Evolutionary conservation across 1,140 invertebrate genomes (phyloP).

Genomic region (Magallana angulata): DNA sequence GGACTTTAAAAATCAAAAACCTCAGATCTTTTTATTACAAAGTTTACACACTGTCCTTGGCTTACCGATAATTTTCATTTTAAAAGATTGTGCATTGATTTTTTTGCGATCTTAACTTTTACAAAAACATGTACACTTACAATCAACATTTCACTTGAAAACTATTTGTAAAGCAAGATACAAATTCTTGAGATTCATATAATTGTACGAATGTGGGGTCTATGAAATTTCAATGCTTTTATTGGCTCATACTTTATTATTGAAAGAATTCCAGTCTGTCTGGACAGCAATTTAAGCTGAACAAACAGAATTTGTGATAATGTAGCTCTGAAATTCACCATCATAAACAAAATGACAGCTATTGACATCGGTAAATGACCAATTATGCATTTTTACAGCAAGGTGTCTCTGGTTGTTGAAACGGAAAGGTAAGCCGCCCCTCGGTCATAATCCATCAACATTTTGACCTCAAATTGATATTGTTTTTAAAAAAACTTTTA

Average conservation of each 20-base stretch:
- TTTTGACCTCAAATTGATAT: slow-evolving; percentile 9
- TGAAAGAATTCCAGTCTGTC: too few species aligned
- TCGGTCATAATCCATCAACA: background rate
- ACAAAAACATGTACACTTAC: too few species aligned
- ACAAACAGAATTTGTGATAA: background rate
- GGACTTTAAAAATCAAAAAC: too few species aligned
- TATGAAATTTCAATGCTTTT: too few species aligned
- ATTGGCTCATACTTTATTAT: too few species aligned
- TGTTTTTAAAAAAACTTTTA: background rate
- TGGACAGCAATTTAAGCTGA: background rate
- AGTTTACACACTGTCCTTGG: too few species aligned
- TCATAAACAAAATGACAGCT: background rate
- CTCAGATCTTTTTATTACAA: too few species aligned
- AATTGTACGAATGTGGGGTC: too few species aligned
- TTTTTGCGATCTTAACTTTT: background rate
- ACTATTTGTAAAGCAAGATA: too few species aligned
- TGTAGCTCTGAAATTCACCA: background rate
- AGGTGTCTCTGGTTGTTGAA: slow-evolving; percentile 17
- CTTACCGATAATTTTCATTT: background rate
- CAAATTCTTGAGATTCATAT: too few species aligned
- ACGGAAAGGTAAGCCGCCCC: slow-evolving; percentile 3
- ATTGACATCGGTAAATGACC: background rate
- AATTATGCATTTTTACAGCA: slow-evolving; percentile 30
- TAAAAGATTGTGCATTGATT: background rate
- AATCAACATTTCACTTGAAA: too few species aligned